Conservation (phyloP, 1,140 invertebrate genomes). For the Aphelenchoides fujianensis region DNA sequence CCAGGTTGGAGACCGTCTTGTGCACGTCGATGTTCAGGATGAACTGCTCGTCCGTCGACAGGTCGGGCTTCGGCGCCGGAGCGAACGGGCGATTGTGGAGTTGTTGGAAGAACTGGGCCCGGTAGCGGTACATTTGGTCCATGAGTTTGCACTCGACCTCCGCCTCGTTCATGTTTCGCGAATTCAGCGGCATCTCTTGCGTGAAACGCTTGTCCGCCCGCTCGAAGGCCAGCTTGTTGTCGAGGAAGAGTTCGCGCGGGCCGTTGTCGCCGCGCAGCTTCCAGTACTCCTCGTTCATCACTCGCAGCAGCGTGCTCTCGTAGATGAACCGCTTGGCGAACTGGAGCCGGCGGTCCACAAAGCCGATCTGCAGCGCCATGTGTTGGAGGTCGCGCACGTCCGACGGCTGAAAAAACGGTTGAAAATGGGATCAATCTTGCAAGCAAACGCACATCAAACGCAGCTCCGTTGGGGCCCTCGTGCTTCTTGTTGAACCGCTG, state of each 20-base stretch:
- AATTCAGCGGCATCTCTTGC: not conserved
- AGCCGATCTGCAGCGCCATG: not conserved
- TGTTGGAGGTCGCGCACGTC: not conserved
- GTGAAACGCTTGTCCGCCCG: not conserved
- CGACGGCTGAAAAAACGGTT: constrained; percentile 3
- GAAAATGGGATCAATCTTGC: too few species aligned
- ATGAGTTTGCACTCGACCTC: not conserved
- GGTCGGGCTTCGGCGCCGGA: not conserved
- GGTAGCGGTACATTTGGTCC: constrained; percentile 22
- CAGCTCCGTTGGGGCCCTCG: too few species aligned
- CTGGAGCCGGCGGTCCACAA: not conserved
- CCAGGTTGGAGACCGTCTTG: constrained; percentile 9
- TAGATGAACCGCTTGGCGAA: constrained; percentile 17
- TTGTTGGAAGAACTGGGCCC: constrained; percentile 5
- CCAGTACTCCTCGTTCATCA: constrained; percentile 21
- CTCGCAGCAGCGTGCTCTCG: constrained; percentile 6
- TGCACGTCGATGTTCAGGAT: constrained; percentile 13
- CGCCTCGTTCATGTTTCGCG: not conserved
- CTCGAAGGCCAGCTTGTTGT: not conserved
- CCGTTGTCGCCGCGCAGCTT: constrained; percentile 3
- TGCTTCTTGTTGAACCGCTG: too few species aligned
- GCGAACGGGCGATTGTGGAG: not conserved
- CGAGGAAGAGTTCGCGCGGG: constrained; percentile 5
- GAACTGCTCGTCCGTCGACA: constrained; percentile 9
- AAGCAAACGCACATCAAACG: too few species aligned